Evolutionary conservation across 2,888 invertebrate species (phyloP).

Genomic region (Drosophila stalkeri): DNA sequence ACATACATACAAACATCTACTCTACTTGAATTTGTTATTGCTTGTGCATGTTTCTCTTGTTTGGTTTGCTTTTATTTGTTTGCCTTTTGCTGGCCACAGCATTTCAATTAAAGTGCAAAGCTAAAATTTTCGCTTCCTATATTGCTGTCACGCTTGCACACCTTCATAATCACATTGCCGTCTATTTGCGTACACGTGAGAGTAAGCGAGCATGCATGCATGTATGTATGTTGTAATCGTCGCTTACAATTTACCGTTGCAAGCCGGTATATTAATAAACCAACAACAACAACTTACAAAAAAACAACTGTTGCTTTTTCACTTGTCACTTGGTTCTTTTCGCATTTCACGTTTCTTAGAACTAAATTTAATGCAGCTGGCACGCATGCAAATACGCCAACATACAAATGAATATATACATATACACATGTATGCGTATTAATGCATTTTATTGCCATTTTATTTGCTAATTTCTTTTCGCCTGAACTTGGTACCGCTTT

Average conservation of each 20-base stretch:
- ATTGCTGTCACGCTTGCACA: slow-evolving; percentile 53
- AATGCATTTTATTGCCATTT: slow-evolving; percentile 60
- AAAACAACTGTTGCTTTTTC: slow-evolving; percentile 46
- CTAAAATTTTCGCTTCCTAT: slow-evolving; percentile 66
- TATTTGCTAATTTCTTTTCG: slow-evolving; percentile 58
- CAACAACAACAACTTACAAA: slow-evolving; percentile 32
- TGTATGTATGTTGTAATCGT: slow-evolving; percentile 64
- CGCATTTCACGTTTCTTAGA: slow-evolving; percentile 42
- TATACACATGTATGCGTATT: slow-evolving; percentile 13
- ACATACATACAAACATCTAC: slow-evolving; percentile 23
- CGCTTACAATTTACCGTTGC: slow-evolving; percentile 69
- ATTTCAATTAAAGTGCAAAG: slow-evolving; percentile 71
- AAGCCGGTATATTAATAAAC: slow-evolving; percentile 68
- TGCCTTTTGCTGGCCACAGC: slow-evolving; percentile 42
- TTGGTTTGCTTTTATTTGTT: slow-evolving; percentile 42
- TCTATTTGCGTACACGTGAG: slow-evolving; percentile 15
- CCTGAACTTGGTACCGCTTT: slow-evolving; percentile 77
- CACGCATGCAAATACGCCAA: slow-evolving; percentile 51
- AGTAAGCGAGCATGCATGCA: slow-evolving; percentile 28
- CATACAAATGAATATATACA: neutral
- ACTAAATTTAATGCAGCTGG: slow-evolving; percentile 56
- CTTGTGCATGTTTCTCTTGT: slow-evolving; percentile 55
- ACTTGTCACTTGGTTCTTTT: slow-evolving; percentile 44
- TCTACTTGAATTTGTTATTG: slow-evolving; percentile 50
- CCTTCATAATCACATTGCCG: slow-evolving; percentile 39